Percentiles rank a stretch among this genome's conserved stretches.
These are phyloP conservation scores for Styela clava DNA, from an alignment of 23 tunicate genomes.

Conservation along the genomic window DNA sequence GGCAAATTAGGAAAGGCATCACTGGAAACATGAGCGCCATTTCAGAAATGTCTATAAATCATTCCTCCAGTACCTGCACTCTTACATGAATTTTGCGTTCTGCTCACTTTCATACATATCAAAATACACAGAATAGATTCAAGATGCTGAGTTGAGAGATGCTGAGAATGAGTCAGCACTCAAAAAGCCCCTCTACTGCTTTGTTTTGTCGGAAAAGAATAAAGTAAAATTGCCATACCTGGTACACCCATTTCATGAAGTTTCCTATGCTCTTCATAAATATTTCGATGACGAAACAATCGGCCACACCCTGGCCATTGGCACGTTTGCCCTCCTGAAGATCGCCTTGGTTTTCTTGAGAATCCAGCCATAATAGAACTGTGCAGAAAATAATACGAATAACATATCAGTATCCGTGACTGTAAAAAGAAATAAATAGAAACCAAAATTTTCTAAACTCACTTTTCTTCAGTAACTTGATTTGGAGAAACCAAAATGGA, in stretches of 20 bases:
- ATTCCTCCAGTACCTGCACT: no score
- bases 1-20: no score
- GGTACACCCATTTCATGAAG: constrained; percentile 71
- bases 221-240: constrained; percentile 29
- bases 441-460: background rate
- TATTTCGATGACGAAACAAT: constrained; percentile 78
- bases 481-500: background rate
- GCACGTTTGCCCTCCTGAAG: constrained; percentile 87
- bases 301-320: constrained; percentile 88
- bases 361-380: constrained; percentile 24
- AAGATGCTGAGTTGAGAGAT: no score
- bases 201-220: background rate
- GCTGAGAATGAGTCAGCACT: no score
- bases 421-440: no score
- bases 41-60: no score
- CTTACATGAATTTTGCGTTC: no score
- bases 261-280: constrained; percentile 77
- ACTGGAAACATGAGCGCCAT: no score
- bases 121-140: no score
- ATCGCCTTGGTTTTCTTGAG: constrained; percentile 86
- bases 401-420: background rate
- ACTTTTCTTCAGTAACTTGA: background rate
- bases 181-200: no score
- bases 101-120: no score
- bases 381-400: background rate